Conservation (phyloP, 2,888 invertebrate species). For the Malacosoma neustria region DNA sequence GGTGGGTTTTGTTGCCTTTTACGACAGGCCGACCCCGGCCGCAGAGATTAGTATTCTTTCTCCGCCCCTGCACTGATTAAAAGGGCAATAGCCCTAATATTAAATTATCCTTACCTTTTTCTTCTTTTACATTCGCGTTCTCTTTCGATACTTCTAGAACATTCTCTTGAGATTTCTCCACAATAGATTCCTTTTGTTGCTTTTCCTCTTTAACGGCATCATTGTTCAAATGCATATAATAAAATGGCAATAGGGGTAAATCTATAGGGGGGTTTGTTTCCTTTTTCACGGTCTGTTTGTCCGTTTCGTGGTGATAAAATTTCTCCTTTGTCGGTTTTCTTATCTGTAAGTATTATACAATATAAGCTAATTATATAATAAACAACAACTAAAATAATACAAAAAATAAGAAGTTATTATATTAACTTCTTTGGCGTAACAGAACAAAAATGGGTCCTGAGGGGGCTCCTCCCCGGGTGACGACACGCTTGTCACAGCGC, state of each 20-base stretch:
- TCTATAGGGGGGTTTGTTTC: slow-evolving; percentile 14
- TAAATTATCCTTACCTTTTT: slow-evolving; percentile 8
- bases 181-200: slow-evolving; percentile 1
- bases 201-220: slow-evolving; percentile 19
- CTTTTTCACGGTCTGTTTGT: slow-evolving; percentile 14
- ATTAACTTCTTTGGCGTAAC: no score
- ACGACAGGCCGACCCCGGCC: no score
- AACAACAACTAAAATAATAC: no score
- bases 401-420: no score
- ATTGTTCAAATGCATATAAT: slow-evolving; percentile 25
- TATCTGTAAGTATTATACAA: slow-evolving; percentile 31
- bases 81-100: no score
- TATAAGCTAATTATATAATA: no score
- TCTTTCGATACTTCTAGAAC: slow-evolving; percentile 6
- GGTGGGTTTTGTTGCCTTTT: no score
- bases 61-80: no score
- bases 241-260: slow-evolving; percentile 20
- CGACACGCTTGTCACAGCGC: no score
- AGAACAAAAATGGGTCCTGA: no score
- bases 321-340: slow-evolving; percentile 45
- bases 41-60: no score
- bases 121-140: slow-evolving; percentile 7
- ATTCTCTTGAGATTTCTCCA: neutral
- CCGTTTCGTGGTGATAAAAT: slow-evolving; percentile 18
- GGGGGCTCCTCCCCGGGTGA: no score